Percentiles rank a stretch among this genome's conserved stretches.
phyloP scores from a whole-genome alignment of 2,888 invertebrate species.

The Cosmia trapezina region DNA sequence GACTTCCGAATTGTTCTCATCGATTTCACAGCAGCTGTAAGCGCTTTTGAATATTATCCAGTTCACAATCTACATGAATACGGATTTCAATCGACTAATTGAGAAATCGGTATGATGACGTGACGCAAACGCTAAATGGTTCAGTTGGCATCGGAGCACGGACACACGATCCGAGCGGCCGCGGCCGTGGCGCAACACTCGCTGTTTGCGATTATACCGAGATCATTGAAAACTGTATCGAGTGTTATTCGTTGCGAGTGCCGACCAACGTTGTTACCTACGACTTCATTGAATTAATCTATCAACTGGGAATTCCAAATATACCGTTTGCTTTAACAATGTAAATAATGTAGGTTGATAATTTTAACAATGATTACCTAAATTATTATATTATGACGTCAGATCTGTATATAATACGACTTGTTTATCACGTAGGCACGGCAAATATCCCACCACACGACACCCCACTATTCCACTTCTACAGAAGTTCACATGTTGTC shows the following conservation, averaged over 20 bases:
- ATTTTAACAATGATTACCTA: conserved; percentile 48
- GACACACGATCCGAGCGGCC: conserved; percentile 48
- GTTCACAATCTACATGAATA: conserved; percentile 13
- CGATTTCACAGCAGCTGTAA: conserved; percentile 22
- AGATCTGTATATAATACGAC: background rate
- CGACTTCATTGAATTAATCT: conserved; percentile 36
- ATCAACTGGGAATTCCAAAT: conserved; percentile 38
- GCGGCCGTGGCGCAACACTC: conserved; percentile 43
- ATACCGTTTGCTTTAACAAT: conserved; percentile 27
- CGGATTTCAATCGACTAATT: conserved; percentile 59
- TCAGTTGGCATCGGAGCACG: conserved; percentile 49
- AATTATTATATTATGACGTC: conserved; percentile 2
- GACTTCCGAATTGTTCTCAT: conserved; percentile 16
- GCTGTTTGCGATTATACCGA: conserved; percentile 34
- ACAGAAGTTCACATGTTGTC: conserved; percentile 41
- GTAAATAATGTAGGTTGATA: conserved; percentile 32
- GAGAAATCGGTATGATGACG: conserved; percentile 58
- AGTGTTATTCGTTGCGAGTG: conserved; percentile 22
- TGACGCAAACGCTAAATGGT: conserved; percentile 61
- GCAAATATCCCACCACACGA: background rate
- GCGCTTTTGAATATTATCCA: conserved; percentile 20
- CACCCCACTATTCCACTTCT: conserved; percentile 29
- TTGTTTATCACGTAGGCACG: conserved; percentile 19
- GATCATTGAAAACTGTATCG: conserved; percentile 50
- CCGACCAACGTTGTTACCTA: conserved; percentile 22